phyloP scores from a whole-genome alignment of 2,888 invertebrate genomes.

The Fabriciana adippe region DNA sequence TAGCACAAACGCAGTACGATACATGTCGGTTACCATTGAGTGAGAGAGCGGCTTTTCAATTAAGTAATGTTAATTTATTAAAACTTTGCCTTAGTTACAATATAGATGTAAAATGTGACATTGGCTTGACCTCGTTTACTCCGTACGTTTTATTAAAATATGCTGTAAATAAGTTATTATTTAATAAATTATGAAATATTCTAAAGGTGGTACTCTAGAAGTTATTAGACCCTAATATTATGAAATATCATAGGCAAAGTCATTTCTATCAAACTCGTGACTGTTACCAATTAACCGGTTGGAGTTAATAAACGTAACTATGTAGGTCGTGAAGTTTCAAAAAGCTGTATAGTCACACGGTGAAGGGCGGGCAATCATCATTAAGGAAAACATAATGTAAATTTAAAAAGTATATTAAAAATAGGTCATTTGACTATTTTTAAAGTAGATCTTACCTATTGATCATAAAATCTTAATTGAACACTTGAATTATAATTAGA shows the following conservation, averaged over 20 bases:
- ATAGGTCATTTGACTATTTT: background rate
- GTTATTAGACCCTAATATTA: constrained; percentile 13
- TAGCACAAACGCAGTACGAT: constrained; percentile 8
- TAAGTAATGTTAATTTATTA: background rate
- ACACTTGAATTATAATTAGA: background rate
- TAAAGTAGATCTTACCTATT: background rate
- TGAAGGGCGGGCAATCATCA: constrained; percentile 1
- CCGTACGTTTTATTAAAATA: too few species aligned
- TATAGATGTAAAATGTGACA: too few species aligned
- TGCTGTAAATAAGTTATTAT: too few species aligned
- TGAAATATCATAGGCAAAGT: constrained; percentile 7
- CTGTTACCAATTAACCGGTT: constrained; percentile 19
- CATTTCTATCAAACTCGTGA: constrained; percentile 7
- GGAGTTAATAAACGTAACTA: constrained; percentile 13
- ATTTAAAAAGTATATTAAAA: background rate
- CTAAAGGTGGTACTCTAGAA: constrained; percentile 6
- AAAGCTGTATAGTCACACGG: constrained; percentile 10
- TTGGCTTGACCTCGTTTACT: too few species aligned
- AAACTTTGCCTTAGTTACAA: too few species aligned
- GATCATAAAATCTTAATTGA: background rate
- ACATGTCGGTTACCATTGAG: constrained; percentile 7
- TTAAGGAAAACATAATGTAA: background rate
- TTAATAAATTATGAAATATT: constrained; percentile 2
- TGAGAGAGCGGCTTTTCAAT: background rate
- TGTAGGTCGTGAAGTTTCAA: constrained; percentile 12